Evolutionary conservation across 2,888 invertebrate species (phyloP), one percentile per base, ranked within the genome.

Genomic region (Dryadula phaetusa): DNA sequence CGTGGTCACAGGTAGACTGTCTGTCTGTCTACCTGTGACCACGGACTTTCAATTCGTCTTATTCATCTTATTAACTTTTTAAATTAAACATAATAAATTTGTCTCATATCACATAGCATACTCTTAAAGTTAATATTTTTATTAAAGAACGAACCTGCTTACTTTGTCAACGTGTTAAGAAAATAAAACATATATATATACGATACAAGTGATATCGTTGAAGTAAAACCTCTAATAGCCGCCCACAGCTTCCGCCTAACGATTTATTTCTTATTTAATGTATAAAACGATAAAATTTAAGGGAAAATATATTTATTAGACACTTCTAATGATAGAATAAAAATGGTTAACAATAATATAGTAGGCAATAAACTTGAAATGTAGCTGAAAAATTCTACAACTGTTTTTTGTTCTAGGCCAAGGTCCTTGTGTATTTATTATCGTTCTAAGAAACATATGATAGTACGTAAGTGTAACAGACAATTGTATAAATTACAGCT

Each of bases 201-300:
- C 20, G 20, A 20, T 37, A 54, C 22, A 22, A 22, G 5, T n/a
- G 37, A 56, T 32, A 16, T 22, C 22, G 56, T n/a, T 22, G 22
- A 56, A 37, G 40, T 22, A 40, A 40, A 56, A 28, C 60, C 44
- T 60, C 28, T 64, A 58, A 64, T 64, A 16, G 42, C 60, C 64
- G 56, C 58, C 64, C 58, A 37, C 37, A 58, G 22, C 40, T 54
- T 64, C 56, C 46, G 42, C 47, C 18, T 28, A 14, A 56, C 37
- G 63, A 69, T 72, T 74, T 72, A 74, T 67, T 63, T 63, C 62
- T 64, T 70, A 66, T 72, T 73, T 74, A 70, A 73, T 68, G 70
- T 69, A 63, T 37, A 32, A 34, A 66, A 54, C 66, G 54, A 72
- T 70, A 70, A 72, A 71, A 71, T 47, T 66, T 64, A 69, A 63